phyloP scores from a whole-genome alignment of 2,113 vertebrate genomes.

The Puffinus mauretanicus region DNA sequence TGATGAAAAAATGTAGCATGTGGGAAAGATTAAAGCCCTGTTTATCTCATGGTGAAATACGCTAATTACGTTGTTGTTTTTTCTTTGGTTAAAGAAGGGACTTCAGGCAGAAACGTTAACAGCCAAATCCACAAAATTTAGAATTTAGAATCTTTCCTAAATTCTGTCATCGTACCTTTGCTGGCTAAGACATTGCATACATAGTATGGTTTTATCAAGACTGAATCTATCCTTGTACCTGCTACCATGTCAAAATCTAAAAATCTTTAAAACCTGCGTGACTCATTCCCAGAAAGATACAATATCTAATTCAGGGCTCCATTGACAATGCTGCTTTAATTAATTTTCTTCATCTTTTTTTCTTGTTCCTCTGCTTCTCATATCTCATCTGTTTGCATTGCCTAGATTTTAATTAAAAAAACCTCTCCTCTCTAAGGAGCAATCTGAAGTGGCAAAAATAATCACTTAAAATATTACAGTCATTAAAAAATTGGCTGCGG shows the following conservation, averaged over 20 bases:
- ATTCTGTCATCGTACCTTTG: neutral
- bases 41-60: constrained; percentile 15
- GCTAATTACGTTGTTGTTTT: neutral
- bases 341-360: constrained; percentile 77
- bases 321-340: constrained; percentile 73
- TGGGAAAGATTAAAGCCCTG: constrained; percentile 34
- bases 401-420: constrained; percentile 82
- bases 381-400: constrained; percentile 77
- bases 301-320: constrained; percentile 68
- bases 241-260: neutral
- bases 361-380: constrained; percentile 66
- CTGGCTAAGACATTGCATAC: neutral
- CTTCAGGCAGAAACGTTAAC: neutral
- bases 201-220: neutral
- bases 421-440: constrained; percentile 77
- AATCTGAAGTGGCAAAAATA: constrained; percentile 80
- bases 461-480: constrained; percentile 85
- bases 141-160: neutral
- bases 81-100: neutral
- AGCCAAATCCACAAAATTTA: neutral
- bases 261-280: neutral
- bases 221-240: neutral
- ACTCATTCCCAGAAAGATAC: constrained; percentile 55
- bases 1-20: constrained; percentile 1
- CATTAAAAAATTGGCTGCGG: constrained; percentile 80